A percentile compares a stretch with the other conserved stretches of the same genome.
These are phyloP conservation scores for Drosophila sproati DNA, from an alignment of 1,140 invertebrate genomes.

Conservation along the genomic window DNA sequence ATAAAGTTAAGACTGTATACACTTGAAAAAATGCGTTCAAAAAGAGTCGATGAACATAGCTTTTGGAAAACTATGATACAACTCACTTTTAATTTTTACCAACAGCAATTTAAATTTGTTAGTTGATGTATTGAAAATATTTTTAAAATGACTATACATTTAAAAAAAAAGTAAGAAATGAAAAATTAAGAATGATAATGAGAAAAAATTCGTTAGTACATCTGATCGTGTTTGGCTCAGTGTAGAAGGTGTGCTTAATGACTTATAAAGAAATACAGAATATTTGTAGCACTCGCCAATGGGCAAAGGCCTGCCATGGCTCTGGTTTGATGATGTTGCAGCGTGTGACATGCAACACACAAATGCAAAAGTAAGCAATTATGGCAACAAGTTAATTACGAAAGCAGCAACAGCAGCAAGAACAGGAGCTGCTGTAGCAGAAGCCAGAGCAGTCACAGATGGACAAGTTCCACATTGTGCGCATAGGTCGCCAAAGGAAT, in stretches of 20 bases:
- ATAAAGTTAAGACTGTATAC: conserved; percentile 30
- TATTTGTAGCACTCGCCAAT: conserved; percentile 39
- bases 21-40: not conserved
- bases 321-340: conserved; percentile 6
- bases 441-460: conserved; percentile 12
- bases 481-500: conserved; percentile 33
- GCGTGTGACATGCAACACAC: conserved; percentile 48
- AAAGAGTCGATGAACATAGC: no score
- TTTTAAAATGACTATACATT: no score
- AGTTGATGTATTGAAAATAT: no score
- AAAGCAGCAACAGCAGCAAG: conserved; percentile 3
- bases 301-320: conserved; percentile 2
- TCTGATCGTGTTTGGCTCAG: not conserved
- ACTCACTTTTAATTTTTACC: no score
- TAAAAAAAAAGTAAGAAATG: no score
- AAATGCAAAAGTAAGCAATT: conserved; percentile 67
- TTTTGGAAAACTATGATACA: not conserved
- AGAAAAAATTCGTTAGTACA: no score
- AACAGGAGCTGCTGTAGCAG: conserved; percentile 3
- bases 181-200: no score
- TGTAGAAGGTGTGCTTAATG: conserved; percentile 31
- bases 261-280: conserved; percentile 35
- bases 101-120: no score
- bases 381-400: conserved; percentile 72
- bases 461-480: conserved; percentile 30